Evolutionary conservation across 2,797 vertebrate species (phyloP), one percentile per base, ranked within the genome.

Genomic region (Amblyraja radiata): DNA sequence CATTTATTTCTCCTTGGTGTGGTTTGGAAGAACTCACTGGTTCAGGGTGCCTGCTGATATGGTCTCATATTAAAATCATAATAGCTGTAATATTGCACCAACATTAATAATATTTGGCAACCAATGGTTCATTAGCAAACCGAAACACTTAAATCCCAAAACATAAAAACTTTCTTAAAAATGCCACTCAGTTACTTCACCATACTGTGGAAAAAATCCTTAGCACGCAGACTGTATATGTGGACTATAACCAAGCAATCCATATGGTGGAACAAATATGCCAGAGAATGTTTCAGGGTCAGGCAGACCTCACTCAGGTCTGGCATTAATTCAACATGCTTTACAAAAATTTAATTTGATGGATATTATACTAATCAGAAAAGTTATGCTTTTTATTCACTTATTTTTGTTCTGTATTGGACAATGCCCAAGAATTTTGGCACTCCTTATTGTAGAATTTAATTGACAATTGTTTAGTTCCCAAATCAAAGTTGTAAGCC

Each of bases 101-200:
- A n/a, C 39, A 76, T 58, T 92, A 58, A 76, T 92, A 74, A 73
- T 13, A 76, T 92, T 92, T 92, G 39, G 65, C 90, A 92, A 92
- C 71, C 71, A 76, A 54, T 58, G 21, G 39, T 9, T 68, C 84
- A 88, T 88, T 63, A 68, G 63, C n/a, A 68, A 88, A 88, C 61
- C n/a, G 23, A 88, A 88, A 7, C 28, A n/a, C 13, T 32, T 68
- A 88, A 88, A 68, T 88, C 84, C 21, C 61, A 36, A n/a, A 68
- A 88, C 32, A 6, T 68, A 68, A 86, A 86, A 86, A 36, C 63
- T 9, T 88, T 88, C 36, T 18, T n/a, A 58, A 58, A 25, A 58
- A 83, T 68, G 36, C 13, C 32, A 88, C n/a, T 36, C 16, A 68
- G 7, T 68, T 65, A 36, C 81, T 88, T 68, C 73, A 46, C 46